A percentile compares a stretch with the other conserved stretches of the same genome.
phyloP scores from a whole-genome alignment of 2,888 invertebrate genomes.

The Augiades crinisus region DNA sequence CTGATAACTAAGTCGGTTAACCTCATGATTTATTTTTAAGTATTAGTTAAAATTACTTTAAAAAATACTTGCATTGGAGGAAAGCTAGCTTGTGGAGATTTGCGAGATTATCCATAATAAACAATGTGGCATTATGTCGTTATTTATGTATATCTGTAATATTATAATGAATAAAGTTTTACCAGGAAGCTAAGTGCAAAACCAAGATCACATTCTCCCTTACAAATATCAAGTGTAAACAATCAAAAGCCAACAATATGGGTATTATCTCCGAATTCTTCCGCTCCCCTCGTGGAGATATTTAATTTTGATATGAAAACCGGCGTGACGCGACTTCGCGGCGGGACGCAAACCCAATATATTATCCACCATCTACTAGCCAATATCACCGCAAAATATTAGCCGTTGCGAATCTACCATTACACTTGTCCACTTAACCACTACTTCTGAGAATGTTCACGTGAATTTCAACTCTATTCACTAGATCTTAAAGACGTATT shows the following conservation, averaged over 20 bases:
- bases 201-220: no score
- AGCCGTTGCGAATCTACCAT: conserved; percentile 71
- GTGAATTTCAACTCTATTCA: conserved; percentile 34
- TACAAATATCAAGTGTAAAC: conserved; percentile 18
- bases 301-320: conserved; percentile 78
- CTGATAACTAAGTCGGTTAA: no score
- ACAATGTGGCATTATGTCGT: no score
- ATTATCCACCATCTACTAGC: conserved; percentile 69
- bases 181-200: no score
- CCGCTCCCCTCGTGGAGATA: conserved; percentile 51
- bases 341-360: conserved; percentile 58
- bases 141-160: no score
- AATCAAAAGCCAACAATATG: conserved; percentile 22
- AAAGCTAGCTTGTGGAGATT: no score
- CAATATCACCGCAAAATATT: conserved; percentile 77
- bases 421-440: conserved; percentile 50
- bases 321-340: conserved; percentile 59
- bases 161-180: no score
- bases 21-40: no score
- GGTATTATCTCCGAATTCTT: conserved; percentile 35
- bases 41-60: no score
- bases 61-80: no score
- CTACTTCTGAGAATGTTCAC: conserved; percentile 12
- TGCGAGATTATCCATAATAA: no score
- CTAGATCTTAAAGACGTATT: conserved; percentile 34